Percentiles rank a stretch among this genome's conserved stretches.
phyloP scores from a whole-genome alignment of 2,888 invertebrate species.

The Oasisia sp. region DNA sequence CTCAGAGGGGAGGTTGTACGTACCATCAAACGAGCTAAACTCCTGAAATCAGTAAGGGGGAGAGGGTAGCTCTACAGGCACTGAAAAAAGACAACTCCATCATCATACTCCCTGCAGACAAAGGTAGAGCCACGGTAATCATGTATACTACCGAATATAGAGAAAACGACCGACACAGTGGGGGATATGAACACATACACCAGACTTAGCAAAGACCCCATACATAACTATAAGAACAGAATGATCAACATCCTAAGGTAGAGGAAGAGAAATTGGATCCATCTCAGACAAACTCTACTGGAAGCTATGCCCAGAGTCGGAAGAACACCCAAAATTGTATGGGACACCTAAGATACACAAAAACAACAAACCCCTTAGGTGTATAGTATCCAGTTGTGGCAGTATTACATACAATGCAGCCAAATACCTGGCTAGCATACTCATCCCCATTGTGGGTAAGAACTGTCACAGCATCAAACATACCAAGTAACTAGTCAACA shows the following conservation, averaged over 20 bases:
- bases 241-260: not conserved
- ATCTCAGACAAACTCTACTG: constrained; percentile 22
- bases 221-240: not conserved
- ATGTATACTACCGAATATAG: too few species aligned
- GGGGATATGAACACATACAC: not conserved
- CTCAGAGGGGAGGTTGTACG: too few species aligned
- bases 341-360: constrained; percentile 19
- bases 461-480: constrained; percentile 27
- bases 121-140: too few species aligned
- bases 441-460: constrained; percentile 25
- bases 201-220: not conserved
- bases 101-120: too few species aligned
- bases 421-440: constrained; percentile 26
- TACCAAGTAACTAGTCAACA: constrained; percentile 31
- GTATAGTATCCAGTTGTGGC: not conserved
- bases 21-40: too few species aligned
- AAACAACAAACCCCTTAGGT: not conserved
- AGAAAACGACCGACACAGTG: too few species aligned
- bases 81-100: too few species aligned
- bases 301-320: constrained; percentile 19
- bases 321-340: not conserved
- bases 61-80: too few species aligned
- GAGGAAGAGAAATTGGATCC: not conserved
- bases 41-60: too few species aligned
- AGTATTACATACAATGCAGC: constrained; percentile 26